Base-by-base conservation (phyloP, 2,797 vertebrate genomes). In the Lycodopsis pacificus region DNA sequence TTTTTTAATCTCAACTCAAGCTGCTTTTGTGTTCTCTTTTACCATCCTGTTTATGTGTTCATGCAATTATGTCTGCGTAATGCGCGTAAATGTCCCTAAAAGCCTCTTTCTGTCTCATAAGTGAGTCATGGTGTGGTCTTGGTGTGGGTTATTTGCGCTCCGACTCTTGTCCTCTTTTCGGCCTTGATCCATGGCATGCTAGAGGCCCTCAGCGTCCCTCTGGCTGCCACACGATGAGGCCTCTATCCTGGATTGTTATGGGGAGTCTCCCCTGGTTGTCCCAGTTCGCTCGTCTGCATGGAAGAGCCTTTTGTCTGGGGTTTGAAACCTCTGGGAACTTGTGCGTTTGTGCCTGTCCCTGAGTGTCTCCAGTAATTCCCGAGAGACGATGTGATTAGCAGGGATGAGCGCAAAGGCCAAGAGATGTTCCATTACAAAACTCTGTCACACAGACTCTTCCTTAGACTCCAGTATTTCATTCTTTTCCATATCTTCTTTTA, bases 281-380 rank as follows among this genome's bases (percentile, higher is more conserved):
- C 83, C 63, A 81, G 86, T 81, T 90, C 61, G 61, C 84, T 89
- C 89, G 90, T 89, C 83, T 87, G 91, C 84, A 88, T 89, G 87
- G 90, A 70, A 83, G 73, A 79, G 65, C 77, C 86, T 77, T 91
- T 91, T 93, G 88, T 93, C 51, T 70, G 72, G 75, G 82, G 78
- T 85, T 85, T 78, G 46, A 88, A 77, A 72, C 86, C 81, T 83
- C 54, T 89, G 71, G 81, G 84, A 90, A 80, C 78, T 38, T 63
- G 56, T 72, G 56, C 46, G 56, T 59, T 69, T 67, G 51, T 71
- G 73, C 57, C 46, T 71, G 57, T 63, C 48, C 32, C 70, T 13
- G 27, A 69, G 79, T 58, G 78, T 85, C 80, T 84, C 68, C 71
- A 68, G 73, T 78, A 71, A 85, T 80, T 87, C 85, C 77, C 83